phyloP scores from a whole-genome alignment of 2,797 vertebrate genomes.

The Coracias cyanogaster region DNA sequence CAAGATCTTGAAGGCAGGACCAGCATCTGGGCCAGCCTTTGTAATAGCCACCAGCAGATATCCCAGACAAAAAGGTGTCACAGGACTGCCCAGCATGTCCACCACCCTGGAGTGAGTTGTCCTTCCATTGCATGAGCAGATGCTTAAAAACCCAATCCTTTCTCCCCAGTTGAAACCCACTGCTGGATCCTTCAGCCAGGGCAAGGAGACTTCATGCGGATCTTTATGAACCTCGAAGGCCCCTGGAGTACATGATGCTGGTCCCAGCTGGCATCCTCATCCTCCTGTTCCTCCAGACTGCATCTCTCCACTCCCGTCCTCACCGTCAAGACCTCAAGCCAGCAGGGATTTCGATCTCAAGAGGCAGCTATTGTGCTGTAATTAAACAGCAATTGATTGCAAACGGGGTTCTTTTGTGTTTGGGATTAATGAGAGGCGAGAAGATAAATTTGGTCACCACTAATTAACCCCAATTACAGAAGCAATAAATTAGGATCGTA shows the following conservation, averaged over 20 bases:
- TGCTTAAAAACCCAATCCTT: background rate
- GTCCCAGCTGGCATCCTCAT: background rate
- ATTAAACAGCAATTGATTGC: constrained; percentile 76
- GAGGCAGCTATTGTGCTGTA: constrained; percentile 64
- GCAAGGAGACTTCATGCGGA: background rate
- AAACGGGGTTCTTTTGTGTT: constrained; percentile 71
- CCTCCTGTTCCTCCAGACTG: background rate
- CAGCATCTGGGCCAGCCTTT: background rate
- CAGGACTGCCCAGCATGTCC: background rate
- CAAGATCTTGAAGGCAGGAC: background rate
- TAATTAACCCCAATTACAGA: constrained; percentile 78
- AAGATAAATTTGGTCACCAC: constrained; percentile 74
- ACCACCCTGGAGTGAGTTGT: background rate
- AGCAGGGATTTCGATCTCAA: constrained; percentile 53
- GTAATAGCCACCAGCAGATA: background rate
- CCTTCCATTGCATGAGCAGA: background rate
- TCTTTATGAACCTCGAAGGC: background rate
- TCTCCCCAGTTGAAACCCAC: background rate
- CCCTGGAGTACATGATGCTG: fast-evolving
- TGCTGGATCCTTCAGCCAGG: background rate
- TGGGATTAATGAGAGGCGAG: constrained; percentile 67
- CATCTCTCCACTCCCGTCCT: background rate
- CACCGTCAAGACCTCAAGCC: background rate
- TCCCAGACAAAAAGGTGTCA: background rate
- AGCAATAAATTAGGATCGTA: constrained; percentile 57